These are phyloP conservation scores for Resseliella maxima DNA, from an alignment of 2,888 invertebrate species.

Conservation along the genomic window DNA sequence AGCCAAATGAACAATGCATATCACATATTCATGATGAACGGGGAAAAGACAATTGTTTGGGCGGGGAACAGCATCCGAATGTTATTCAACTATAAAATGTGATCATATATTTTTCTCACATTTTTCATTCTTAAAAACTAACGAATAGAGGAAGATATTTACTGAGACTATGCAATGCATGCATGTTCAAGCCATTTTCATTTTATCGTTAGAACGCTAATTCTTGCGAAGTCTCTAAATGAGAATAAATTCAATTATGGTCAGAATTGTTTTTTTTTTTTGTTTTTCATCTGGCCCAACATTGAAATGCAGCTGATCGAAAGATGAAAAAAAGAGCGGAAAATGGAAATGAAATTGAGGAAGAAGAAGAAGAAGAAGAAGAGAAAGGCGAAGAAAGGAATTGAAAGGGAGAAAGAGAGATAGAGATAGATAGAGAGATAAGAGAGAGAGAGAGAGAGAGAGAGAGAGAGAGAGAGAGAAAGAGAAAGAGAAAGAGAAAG, in stretches of 20 bases:
- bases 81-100: background rate
- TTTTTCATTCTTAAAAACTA: background rate
- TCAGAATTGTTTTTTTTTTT: background rate
- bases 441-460: no score
- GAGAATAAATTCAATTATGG: conserved; percentile 47
- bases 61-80: background rate
- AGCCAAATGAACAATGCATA: conserved; percentile 32
- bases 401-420: background rate
- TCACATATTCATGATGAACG: background rate
- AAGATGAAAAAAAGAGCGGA: background rate
- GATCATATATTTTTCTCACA: conserved; percentile 15
- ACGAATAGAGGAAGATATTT: no score
- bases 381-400: background rate
- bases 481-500: background rate
- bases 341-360: background rate
- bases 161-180: no score
- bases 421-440: no score
- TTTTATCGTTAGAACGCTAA: conserved; percentile 17
- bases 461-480: background rate
- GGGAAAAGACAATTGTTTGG: background rate
- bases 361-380: background rate
- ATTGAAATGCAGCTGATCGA: background rate
- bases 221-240: background rate
- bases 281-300: background rate
- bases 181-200: background rate